A percentile compares a stretch with the other conserved stretches of the same genome.
Evolutionary conservation across 2,888 invertebrate species (phyloP).

Genomic region (Tipula unca): DNA sequence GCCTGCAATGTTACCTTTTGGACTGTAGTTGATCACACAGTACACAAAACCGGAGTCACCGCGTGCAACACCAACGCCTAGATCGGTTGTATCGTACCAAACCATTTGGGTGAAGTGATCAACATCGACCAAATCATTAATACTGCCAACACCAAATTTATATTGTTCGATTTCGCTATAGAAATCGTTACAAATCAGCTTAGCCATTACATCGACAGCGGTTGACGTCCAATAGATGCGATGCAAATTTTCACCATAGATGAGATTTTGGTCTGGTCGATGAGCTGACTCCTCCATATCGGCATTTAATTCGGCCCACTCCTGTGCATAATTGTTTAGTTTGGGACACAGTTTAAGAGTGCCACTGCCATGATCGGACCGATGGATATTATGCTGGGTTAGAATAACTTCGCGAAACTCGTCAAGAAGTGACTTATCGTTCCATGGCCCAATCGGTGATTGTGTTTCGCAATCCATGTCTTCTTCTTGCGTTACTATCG

Average conservation of each 20-base stretch:
- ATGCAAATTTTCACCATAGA: conserved; percentile 50
- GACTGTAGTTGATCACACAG: conserved; percentile 50
- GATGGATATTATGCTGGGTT: background rate
- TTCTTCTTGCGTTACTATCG: background rate
- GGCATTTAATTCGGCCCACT: conserved; percentile 65
- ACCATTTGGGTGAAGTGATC: conserved; percentile 66
- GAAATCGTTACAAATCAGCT: conserved; percentile 42
- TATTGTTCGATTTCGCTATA: conserved; percentile 50
- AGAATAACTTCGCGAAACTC: background rate
- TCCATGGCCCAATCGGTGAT: background rate
- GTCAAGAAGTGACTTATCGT: background rate
- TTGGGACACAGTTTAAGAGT: conserved; percentile 50
- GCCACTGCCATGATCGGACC: background rate
- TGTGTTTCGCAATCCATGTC: background rate
- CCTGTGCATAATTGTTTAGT: conserved; percentile 54
- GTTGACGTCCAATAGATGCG: conserved; percentile 47
- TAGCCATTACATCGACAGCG: conserved; percentile 44
- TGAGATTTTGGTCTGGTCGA: conserved; percentile 43
- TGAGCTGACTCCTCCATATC: background rate
- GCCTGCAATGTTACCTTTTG: conserved; percentile 30
- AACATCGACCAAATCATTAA: conserved; percentile 40
- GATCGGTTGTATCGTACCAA: conserved; percentile 57
- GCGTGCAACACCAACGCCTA: conserved; percentile 64
- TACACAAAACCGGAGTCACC: conserved; percentile 68
- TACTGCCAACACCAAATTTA: conserved; percentile 43